phyloP scores from a whole-genome alignment of 2,888 invertebrate genomes.

The Drymonia ruficornis region DNA sequence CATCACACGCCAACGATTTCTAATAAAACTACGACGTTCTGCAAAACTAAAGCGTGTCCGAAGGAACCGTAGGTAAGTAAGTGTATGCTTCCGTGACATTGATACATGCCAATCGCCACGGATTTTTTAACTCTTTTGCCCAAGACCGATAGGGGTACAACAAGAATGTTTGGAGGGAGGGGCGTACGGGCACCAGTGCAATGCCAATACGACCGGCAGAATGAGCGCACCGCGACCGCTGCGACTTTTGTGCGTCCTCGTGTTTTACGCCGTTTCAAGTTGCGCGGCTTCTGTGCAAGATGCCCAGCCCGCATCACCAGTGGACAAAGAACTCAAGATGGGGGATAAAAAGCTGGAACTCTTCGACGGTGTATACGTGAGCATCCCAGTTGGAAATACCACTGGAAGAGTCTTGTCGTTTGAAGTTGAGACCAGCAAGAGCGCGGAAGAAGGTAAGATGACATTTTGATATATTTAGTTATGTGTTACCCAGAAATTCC shows the following conservation, averaged over 20 bases:
- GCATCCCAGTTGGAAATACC: constrained; percentile 56
- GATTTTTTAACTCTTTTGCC: constrained; percentile 7
- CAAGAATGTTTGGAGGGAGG: constrained; percentile 41
- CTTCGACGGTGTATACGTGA: constrained; percentile 64
- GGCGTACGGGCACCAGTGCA: constrained; percentile 44
- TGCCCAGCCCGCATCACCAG: constrained; percentile 16
- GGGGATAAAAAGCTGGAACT: constrained; percentile 59
- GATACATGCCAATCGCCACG: not conserved
- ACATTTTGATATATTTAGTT: constrained; percentile 3
- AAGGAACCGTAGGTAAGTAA: too few relatives aligned
- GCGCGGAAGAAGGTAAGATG: constrained; percentile 58
- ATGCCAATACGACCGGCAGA: constrained; percentile 56
- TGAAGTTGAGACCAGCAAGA: constrained; percentile 57
- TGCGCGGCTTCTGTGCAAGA: constrained; percentile 42
- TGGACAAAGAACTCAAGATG: constrained; percentile 23
- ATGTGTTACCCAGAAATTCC: too few relatives aligned
- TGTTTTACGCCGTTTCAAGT: constrained; percentile 33
- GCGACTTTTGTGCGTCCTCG: constrained; percentile 41
- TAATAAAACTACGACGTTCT: too few relatives aligned
- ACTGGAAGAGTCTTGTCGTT: constrained; percentile 61
- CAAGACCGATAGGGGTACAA: constrained; percentile 34
- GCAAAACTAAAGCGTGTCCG: too few relatives aligned
- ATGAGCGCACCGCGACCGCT: constrained; percentile 62
- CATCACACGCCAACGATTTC: too few relatives aligned
- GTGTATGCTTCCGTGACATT: not conserved